phyloP scores from a whole-genome alignment of 1,140 invertebrate genomes.

The Drosophila leontia region DNA sequence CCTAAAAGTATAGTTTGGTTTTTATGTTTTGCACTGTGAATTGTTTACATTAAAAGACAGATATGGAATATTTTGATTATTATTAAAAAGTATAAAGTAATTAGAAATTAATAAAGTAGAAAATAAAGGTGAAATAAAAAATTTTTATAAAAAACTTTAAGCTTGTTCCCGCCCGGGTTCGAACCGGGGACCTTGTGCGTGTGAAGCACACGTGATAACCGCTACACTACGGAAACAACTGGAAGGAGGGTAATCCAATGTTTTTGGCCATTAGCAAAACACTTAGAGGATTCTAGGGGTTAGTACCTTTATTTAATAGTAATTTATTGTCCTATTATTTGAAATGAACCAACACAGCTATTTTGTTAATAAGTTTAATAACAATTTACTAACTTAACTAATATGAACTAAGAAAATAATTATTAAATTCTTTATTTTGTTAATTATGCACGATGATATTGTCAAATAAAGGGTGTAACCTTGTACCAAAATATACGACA shows the following conservation, averaged over 20 bases:
- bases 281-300: neutral
- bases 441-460: neutral
- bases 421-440: too few relatives aligned
- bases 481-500: neutral
- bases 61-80: neutral
- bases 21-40: neutral
- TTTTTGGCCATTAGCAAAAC: neutral
- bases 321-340: too few relatives aligned
- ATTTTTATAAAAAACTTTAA: neutral
- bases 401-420: too few relatives aligned
- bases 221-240: slow-evolving; percentile 86
- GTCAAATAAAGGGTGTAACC: neutral
- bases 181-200: slow-evolving; percentile 87
- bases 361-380: too few relatives aligned
- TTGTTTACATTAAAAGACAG: neutral
- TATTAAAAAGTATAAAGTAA: neutral
- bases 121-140: too few relatives aligned
- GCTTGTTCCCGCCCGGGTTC: slow-evolving; percentile 42
- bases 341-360: too few relatives aligned
- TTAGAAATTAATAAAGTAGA: neutral
- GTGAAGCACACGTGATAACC: slow-evolving; percentile 89
- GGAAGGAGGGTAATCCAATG: neutral
- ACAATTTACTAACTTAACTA: too few relatives aligned
- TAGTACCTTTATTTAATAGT: neutral
- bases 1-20: slow-evolving; percentile 4